Evolutionary conservation across 2,113 vertebrate genomes (phyloP), one percentile per base, ranked within the genome.

Genomic region (Planiliza haematocheilus): DNA sequence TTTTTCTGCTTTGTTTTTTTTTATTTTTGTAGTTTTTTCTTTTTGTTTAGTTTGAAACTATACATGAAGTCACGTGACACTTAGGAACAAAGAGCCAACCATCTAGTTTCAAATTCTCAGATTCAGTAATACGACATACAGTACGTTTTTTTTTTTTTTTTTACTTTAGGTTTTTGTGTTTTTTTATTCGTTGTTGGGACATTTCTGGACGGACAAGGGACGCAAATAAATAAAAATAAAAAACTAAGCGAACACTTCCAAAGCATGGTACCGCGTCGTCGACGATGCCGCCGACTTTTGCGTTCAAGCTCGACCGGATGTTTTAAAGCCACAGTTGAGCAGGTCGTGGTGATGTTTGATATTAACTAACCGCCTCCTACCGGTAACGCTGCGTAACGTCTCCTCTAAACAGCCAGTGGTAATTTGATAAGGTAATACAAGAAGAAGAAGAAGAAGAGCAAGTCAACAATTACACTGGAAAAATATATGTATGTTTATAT

Each of bases 401-500:
- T 91, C 87, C 79, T 87, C 77, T 68, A 74, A 77, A 91, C 92
- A 91, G 86, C 85, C 51, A 89, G 84, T 64, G 80, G 78, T 84
- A 77, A 75, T 87, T 70, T 83, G 84, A 87, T 85, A 88, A 86
- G 88, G 79, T 88, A 90, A 91, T 78, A 91, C 90, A 90, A 91
- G 90, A 93, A 30, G 87, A 86, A 89, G 90, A 86, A 91, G 90
- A 84, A 90, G 86, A 91, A 90, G 88, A 89, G 80, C 77, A 81
- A 85, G 91, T 92, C 87, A 91, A 93, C 93, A 94, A 93, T 90
- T 93, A 94, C 92, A 93, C 93, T 94, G 93, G 84, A 94, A 95
- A 94, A 95, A 95, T 94, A 95, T 93, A 95, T 88, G 90, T 92
- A 93, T 93, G 93, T 93, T 94, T 92, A 91, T 93, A 94, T 94